phyloP scores from a whole-genome alignment of 35 echinoderm and acorn worm species.

The Lytechinus pictus region DNA sequence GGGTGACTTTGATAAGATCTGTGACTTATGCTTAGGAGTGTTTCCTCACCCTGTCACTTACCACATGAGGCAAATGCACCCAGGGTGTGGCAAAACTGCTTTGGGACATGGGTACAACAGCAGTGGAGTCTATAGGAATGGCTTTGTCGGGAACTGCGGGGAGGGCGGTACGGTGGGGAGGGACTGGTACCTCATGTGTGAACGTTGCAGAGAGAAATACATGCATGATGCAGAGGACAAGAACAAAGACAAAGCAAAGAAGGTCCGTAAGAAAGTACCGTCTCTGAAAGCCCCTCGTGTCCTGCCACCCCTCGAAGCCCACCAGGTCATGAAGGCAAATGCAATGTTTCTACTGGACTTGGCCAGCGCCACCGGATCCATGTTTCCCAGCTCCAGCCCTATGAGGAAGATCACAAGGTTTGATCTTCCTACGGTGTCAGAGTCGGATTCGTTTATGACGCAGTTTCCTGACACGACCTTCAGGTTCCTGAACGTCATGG shows the following conservation, averaged over 20 bases:
- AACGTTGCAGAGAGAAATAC: constrained; percentile 86
- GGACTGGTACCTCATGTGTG: constrained; percentile 99
- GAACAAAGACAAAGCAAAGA: constrained; percentile 91
- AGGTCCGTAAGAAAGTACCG: constrained; percentile 77
- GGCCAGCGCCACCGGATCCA: constrained; percentile 80
- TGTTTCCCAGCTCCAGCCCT: constrained; percentile 60
- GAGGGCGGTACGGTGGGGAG: constrained; percentile 88
- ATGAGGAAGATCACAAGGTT: constrained; percentile 73
- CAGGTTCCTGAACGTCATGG: constrained; percentile 78
- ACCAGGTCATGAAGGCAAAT: constrained; percentile 99
- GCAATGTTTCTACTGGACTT: constrained; percentile 95
- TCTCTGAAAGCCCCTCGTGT: constrained; percentile 85
- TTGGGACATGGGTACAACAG: constrained; percentile 96
- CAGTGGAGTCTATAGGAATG: constrained; percentile 93
- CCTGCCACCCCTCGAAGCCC: constrained; percentile 86
- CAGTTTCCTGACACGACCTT: constrained; percentile 80
- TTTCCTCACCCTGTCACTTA: constrained; percentile 97
- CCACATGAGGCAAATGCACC: constrained; percentile 95
- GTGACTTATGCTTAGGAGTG: constrained; percentile 88
- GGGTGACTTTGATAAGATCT: constrained; percentile 78
- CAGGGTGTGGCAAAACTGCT: constrained; percentile 89
- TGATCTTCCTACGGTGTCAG: constrained; percentile 86
- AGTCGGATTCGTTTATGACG: constrained; percentile 58
- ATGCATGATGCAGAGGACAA: constrained; percentile 90
- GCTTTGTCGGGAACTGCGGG: constrained; percentile 94